Conservation (phyloP, 2,113 vertebrate species). For the Felis chaus region DNA sequence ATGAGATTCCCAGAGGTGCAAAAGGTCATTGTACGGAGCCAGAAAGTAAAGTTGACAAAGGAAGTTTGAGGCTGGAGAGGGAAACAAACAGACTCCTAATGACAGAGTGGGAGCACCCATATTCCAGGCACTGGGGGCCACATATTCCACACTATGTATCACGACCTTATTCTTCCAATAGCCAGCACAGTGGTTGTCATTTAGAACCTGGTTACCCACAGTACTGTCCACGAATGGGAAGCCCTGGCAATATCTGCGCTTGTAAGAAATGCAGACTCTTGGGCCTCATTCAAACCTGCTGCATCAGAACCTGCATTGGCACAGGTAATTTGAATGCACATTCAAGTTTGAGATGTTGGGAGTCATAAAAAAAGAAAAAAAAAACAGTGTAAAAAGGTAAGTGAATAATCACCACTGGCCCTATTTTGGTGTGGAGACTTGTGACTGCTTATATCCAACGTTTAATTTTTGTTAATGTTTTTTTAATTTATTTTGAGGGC, state of each 20-base stretch:
- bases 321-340: background rate
- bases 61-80: background rate
- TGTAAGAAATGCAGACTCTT: background rate
- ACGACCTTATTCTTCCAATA: background rate
- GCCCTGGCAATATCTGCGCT: background rate
- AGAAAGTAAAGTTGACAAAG: background rate
- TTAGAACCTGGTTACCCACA: background rate
- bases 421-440: background rate
- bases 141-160: too few relatives aligned
- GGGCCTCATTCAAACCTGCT: background rate
- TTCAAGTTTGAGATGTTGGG: background rate
- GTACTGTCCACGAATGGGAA: background rate
- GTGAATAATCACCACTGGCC: background rate
- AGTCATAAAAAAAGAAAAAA: background rate
- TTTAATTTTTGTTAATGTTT: background rate
- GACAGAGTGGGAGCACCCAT: rapidly evolving
- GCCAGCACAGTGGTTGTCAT: background rate
- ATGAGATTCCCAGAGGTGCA: background rate
- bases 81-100: background rate
- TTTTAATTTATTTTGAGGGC: too few relatives aligned
- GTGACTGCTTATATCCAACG: background rate
- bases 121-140: background rate
- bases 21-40: background rate
- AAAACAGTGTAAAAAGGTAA: background rate
- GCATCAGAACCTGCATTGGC: background rate